A percentile compares a stretch with the other conserved stretches of the same genome.
These are phyloP conservation scores for Macrobrachium rosenbergii DNA, from an alignment of 1,140 invertebrate genomes.

Conservation along the genomic window DNA sequence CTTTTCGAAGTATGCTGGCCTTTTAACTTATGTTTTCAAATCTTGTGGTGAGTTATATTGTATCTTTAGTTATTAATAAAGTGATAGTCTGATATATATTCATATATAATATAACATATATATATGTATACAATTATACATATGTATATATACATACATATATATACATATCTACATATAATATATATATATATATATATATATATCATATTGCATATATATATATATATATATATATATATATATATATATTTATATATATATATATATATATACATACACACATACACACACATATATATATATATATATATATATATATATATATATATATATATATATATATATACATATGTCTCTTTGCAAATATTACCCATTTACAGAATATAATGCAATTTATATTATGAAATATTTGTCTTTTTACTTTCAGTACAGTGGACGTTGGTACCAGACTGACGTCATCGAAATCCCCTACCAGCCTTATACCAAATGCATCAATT, in stretches of 20 bases:
- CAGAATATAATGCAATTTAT: too few relatives aligned
- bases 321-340: neutral
- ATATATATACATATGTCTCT: too few relatives aligned
- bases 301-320: too few relatives aligned
- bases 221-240: too few relatives aligned
- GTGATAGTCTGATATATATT: neutral
- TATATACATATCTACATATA: neutral
- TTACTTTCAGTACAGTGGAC: conserved; percentile 15
- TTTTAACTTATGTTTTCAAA: neutral
- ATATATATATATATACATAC: neutral
- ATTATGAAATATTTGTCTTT: too few relatives aligned
- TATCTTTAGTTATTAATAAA: neutral
- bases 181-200: neutral
- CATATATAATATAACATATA: conserved; percentile 5
- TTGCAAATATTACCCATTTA: too few relatives aligned
- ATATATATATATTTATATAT: conserved; percentile 10
- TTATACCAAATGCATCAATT: conserved; percentile 13
- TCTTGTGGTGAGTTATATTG: neutral
- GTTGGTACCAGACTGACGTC: conserved; percentile 33
- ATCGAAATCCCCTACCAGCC: conserved; percentile 31
- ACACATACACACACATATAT: neutral
- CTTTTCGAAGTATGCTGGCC: conserved; percentile 12
- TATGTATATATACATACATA: too few relatives aligned
- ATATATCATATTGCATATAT: too few relatives aligned
- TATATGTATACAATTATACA: neutral